Conservation (phyloP, 2,888 invertebrate species). For the Mechanitis mazaeus region DNA sequence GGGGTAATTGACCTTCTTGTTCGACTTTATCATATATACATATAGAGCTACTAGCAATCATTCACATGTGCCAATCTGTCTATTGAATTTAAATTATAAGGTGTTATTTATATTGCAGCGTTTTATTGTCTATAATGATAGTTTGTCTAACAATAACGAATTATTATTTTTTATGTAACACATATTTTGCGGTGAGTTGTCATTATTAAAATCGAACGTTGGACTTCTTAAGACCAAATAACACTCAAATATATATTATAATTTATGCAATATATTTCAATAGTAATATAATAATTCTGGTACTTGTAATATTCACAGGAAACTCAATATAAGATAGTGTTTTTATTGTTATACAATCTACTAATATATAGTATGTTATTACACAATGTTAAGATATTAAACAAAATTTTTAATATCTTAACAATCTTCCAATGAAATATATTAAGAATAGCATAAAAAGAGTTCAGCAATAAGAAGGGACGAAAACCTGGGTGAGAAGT, state of each 20-base stretch:
- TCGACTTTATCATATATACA: constrained; percentile 33
- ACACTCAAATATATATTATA: not conserved
- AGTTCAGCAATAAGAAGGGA: no score
- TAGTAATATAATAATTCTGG: no score
- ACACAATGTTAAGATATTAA: no score
- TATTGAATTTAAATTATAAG: constrained; percentile 32
- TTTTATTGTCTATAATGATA: constrained; percentile 9
- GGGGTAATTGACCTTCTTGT: constrained; percentile 55
- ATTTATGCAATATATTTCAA: no score
- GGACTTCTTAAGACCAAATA: not conserved
- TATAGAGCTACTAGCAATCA: constrained; percentile 26
- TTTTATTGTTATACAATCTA: no score
- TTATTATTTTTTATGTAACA: not conserved
- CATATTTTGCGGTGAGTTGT: not conserved
- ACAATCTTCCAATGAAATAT: no score
- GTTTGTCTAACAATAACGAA: not conserved
- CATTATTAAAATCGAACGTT: not conserved
- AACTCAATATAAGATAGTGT: no score
- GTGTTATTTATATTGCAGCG: not conserved
- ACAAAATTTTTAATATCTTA: no score
- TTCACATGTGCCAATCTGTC: constrained; percentile 18
- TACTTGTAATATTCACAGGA: no score
- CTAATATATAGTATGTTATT: no score
- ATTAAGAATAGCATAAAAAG: no score
- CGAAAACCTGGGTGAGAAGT: constrained; percentile 24